Evolutionary conservation across 1,140 invertebrate genomes (phyloP), one percentile per base, ranked within the genome.

Genomic region (Tigriopus japonicus): DNA sequence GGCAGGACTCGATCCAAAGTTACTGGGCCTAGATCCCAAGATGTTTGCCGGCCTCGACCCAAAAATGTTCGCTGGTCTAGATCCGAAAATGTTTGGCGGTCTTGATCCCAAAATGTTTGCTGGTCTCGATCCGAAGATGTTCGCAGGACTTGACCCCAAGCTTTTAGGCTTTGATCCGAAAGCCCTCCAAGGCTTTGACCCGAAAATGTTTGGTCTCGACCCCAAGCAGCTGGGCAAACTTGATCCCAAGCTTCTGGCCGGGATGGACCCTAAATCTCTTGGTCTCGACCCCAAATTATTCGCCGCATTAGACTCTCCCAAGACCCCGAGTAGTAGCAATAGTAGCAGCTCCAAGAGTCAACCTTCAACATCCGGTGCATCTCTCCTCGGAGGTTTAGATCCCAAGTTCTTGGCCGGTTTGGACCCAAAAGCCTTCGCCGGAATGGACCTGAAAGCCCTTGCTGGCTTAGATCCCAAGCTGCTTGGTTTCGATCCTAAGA

Each of bases 81-180:
- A 65, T 28, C 64, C 65, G 6, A 66, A 66, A 62, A 41, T 58
- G 43, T 61, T 64, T 23, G 42, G 43, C 15, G 63, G 62, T 1
- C 40, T 65, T 24, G 65, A 66, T 42, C 65, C 66, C 14, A 66
- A 66, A 58, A 21, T 66, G 6, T 49, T 67, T 14, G 62, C 63
- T 12, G 63, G 42, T 15, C 17, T 52, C 40, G 63, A 43, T 45
- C 63, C 52, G 15, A 62, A 43, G 56, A 35, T 43, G 35, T 28
- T 56, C 24, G 63, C 1, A 28, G 59, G 59, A 5, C 13, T 53
- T 13, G 55, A 45, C 54, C 59, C 52, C 45, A 62, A 35, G 55
- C 51, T 56, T 19, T 53, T 42, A 19, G 23, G 41, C 19, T 52
- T 61, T 42, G 58, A 61, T 52, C 35, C 62, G 1, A 63, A 62